phyloP scores from a whole-genome alignment of 2,113 vertebrate species.

The Phaetusa simplex region DNA sequence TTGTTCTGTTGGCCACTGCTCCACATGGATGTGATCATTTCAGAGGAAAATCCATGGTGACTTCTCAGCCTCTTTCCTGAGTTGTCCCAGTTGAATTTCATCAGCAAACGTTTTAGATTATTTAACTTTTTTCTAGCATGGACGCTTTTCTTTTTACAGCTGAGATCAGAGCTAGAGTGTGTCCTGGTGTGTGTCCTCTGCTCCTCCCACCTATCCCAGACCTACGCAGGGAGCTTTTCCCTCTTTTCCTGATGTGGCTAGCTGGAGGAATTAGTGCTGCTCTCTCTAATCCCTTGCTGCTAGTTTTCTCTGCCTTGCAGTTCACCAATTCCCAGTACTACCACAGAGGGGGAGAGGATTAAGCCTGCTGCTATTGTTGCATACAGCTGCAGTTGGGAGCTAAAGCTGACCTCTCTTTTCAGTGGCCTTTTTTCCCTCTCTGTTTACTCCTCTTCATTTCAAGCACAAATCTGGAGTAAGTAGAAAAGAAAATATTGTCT shows the following conservation, averaged over 20 bases:
- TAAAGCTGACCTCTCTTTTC: neutral
- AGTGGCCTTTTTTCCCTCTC: neutral
- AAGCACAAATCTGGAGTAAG: neutral
- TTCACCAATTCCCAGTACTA: neutral
- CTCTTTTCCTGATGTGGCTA: neutral
- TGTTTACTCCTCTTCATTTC: neutral
- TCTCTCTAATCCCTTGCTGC: neutral
- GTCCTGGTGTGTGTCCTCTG: neutral
- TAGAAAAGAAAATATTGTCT: neutral
- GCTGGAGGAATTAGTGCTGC: neutral
- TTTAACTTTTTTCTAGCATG: neutral
- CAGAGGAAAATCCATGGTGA: neutral
- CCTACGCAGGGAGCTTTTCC: neutral
- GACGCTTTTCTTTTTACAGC: neutral
- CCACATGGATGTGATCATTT: neutral
- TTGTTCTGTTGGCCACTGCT: neutral
- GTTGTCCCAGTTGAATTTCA: neutral
- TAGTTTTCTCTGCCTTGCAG: neutral
- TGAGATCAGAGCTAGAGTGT: neutral
- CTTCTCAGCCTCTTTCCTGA: neutral
- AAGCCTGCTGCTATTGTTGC: neutral
- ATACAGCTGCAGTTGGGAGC: neutral
- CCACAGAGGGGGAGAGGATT: neutral
- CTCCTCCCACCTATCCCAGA: neutral
- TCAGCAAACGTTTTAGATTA: neutral